Evolutionary conservation across 2,113 vertebrate genomes (phyloP).

Genomic region (Atractosteus spatula): DNA sequence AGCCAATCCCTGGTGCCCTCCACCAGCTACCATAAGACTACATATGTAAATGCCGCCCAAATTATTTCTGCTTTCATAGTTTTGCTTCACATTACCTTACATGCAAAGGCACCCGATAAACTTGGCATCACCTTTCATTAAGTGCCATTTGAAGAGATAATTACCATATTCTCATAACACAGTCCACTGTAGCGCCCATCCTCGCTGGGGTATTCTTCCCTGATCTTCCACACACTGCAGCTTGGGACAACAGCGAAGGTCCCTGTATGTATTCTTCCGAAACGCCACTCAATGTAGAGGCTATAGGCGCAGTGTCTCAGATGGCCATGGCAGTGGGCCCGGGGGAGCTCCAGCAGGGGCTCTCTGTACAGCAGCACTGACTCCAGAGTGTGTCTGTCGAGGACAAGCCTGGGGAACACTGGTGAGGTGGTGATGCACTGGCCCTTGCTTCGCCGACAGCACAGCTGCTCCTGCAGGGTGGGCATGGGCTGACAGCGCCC

Average conservation of each 20-base stretch:
- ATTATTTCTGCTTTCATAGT: too few relatives aligned
- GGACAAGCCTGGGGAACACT: conserved; percentile 59
- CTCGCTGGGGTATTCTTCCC: conserved; percentile 55
- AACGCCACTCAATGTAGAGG: conserved; percentile 70
- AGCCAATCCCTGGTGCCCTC: too few relatives aligned
- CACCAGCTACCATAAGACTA: too few relatives aligned
- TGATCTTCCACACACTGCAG: conserved; percentile 71
- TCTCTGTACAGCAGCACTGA: conserved; percentile 64
- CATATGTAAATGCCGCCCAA: too few relatives aligned
- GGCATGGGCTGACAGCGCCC: conserved; percentile 40
- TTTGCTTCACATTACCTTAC: too few relatives aligned
- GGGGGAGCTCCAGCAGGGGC: conserved; percentile 48
- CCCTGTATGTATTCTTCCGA: conserved; percentile 53
- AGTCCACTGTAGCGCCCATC: conserved; percentile 58
- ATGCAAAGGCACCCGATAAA: too few relatives aligned
- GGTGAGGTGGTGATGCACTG: conserved; percentile 57
- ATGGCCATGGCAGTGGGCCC: background rate
- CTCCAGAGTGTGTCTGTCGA: conserved; percentile 53
- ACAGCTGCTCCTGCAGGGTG: conserved; percentile 62
- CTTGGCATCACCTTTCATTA: too few relatives aligned
- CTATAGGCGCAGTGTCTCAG: conserved; percentile 67
- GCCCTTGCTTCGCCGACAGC: conserved; percentile 59
- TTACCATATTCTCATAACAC: background rate
- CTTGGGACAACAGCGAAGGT: conserved; percentile 63
- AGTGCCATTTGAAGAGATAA: too few relatives aligned